Evolutionary conservation across 2,888 invertebrate genomes (phyloP), one percentile per base, ranked within the genome.

Genomic region (Tineola bisselliella): DNA sequence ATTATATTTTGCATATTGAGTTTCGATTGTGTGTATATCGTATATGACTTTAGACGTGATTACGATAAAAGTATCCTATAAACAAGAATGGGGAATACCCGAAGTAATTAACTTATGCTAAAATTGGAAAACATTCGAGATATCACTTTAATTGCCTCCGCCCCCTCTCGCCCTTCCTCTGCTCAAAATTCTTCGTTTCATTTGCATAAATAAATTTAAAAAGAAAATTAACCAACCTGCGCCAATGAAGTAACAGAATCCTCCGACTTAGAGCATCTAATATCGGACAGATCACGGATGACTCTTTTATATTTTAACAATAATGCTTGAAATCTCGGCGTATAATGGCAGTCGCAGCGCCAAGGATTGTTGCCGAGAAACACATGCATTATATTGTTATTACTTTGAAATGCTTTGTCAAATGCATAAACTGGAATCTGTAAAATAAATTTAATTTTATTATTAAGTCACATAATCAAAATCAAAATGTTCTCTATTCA

Each of bases 281-380:
- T 90, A 66, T 94, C 91, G 17, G 86, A 74, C 1, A 91, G 77
- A 69, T 95, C 94, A 62, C 88, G 84, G 63, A 95, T 90, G 61
- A 94, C 89, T 17, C 88, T 82, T 63, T 90, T 88, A 73, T 94
- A 94, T 70, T 92, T 92, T 65, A 90, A 86, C 11, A 92, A 75
- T 56, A 92, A 76, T 52, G 90, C 92, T 71, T 93, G 92, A 71
- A 95, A 93, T 44, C 91, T 88, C 52, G 94, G 94, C 4, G 92
- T 92, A 74, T 93, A 94, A 65, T 90, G 89, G 66, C 95, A 95
- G 69, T 94, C 93, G 71, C 95, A 95, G 25, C 90, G 87, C 94
- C 94, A 95, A 0, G 94, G 93, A 77, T 95, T 95, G 64, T 89
- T 86, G 0, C 94, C 93, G 0, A 95, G 81, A 69, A 89, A 90